These are phyloP conservation scores for Eciton burchellii DNA, from an alignment of 1,140 invertebrate genomes.

Conservation along the genomic window DNA sequence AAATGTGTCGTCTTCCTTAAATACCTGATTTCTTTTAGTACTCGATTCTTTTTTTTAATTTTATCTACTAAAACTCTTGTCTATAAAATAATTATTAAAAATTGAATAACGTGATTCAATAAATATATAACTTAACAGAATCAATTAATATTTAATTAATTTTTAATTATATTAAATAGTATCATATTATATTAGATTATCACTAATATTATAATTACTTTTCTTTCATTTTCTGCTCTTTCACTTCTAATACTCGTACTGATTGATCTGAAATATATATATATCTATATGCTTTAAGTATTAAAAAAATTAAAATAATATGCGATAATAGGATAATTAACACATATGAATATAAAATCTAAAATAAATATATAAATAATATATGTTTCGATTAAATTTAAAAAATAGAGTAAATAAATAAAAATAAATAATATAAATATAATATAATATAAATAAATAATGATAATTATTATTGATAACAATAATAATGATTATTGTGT, in stretches of 20 bases:
- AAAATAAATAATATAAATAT: neutral
- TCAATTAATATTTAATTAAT: neutral
- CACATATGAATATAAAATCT: neutral
- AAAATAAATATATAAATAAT: neutral
- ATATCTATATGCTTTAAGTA: neutral
- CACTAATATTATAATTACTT: constrained; percentile 6
- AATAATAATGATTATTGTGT: neutral
- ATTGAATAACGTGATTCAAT: neutral
- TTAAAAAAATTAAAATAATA: neutral
- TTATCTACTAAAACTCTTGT: neutral
- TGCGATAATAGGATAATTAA: constrained; percentile 15
- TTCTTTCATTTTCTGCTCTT: constrained; percentile 19
- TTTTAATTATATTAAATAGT: neutral
- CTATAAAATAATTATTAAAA: constrained; percentile 11
- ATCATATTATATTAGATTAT: too few relatives aligned
- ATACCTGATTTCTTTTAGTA: constrained; percentile 73
- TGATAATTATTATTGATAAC: neutral
- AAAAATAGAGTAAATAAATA: too few relatives aligned
- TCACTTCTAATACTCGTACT: too few relatives aligned
- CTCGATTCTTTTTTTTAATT: neutral
- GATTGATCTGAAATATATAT: constrained; percentile 14
- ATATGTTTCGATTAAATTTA: too few relatives aligned
- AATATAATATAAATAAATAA: neutral
- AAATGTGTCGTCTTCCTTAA: constrained; percentile 68
- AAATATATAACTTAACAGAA: neutral